These are phyloP conservation scores for Dinoponera quadriceps DNA, from an alignment of 1,140 invertebrate species.

Conservation along the genomic window DNA sequence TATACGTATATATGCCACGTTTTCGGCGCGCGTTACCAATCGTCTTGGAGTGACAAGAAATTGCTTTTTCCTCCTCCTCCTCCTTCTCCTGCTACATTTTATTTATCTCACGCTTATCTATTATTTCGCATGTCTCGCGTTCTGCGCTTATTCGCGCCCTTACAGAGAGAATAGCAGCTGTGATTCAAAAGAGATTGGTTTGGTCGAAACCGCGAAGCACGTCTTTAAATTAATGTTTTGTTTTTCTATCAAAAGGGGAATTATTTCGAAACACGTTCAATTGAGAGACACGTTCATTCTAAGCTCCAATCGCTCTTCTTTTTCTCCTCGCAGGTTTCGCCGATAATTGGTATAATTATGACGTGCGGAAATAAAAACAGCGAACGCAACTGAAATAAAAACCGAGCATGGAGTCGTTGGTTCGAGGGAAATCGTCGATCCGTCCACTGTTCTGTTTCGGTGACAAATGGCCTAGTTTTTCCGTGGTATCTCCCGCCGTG, in stretches of 20 bases:
- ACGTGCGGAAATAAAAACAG: no score
- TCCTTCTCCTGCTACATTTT: not conserved
- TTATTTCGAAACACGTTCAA: not conserved
- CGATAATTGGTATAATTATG: no score
- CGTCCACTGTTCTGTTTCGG: slow-evolving; percentile 29
- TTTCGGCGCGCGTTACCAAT: slow-evolving; percentile 28
- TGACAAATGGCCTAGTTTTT: not conserved
- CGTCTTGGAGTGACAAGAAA: slow-evolving; percentile 35
- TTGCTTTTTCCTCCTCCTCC: not conserved
- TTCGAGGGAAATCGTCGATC: slow-evolving; percentile 13
- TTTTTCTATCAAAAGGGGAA: no score
- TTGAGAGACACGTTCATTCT: not conserved
- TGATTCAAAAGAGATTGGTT: no score
- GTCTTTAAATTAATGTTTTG: no score
- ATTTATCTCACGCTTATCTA: not conserved
- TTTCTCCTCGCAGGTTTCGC: no score
- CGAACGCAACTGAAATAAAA: no score
- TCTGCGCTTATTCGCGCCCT: no score
- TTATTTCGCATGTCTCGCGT: not conserved
- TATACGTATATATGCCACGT: slow-evolving; percentile 32
- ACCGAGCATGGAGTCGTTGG: no score
- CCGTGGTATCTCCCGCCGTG: not conserved
- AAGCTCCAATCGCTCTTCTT: not conserved
- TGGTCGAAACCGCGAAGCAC: no score
- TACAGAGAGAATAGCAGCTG: no score